phyloP scores from a whole-genome alignment of 2,888 invertebrate species.

The Troides aeacus region DNA sequence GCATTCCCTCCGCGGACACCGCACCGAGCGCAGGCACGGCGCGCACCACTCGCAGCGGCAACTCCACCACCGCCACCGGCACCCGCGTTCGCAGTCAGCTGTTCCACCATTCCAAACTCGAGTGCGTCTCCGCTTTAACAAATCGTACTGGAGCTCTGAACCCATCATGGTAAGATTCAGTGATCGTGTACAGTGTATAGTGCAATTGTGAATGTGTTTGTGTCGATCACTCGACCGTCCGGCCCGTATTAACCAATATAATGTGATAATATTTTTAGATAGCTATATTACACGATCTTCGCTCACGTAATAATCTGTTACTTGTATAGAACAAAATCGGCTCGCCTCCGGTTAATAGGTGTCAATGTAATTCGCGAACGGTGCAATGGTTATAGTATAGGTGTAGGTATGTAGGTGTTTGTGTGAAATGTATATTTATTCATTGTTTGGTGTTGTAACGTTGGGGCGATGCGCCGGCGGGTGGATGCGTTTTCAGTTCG shows the following conservation, averaged over 20 bases:
- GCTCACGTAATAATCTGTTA: background rate
- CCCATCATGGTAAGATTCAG: conserved; percentile 71
- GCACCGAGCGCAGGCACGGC: conserved; percentile 46
- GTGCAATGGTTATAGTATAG: background rate
- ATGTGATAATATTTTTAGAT: conserved; percentile 14
- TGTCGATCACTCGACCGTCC: conserved; percentile 37
- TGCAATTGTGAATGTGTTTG: conserved; percentile 53
- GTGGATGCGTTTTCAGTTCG: conserved; percentile 48
- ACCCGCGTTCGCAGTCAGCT: conserved; percentile 65
- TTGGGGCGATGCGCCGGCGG: conserved; percentile 25
- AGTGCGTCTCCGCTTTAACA: background rate
- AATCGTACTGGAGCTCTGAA: conserved; percentile 32
- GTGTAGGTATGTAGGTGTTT: background rate
- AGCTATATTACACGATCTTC: background rate
- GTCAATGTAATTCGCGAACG: background rate
- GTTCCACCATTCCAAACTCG: conserved; percentile 50
- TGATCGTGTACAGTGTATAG: conserved; percentile 55
- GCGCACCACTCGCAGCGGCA: conserved; percentile 46
- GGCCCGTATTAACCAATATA: conserved; percentile 15
- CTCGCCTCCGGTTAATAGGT: conserved; percentile 2
- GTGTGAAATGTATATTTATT: background rate
- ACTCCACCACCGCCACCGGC: conserved; percentile 37
- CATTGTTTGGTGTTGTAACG: background rate
- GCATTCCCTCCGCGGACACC: conserved; percentile 73
- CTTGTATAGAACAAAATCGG: background rate